phyloP scores from a whole-genome alignment of 2,113 vertebrate species.

The Vidua chalybeata region DNA sequence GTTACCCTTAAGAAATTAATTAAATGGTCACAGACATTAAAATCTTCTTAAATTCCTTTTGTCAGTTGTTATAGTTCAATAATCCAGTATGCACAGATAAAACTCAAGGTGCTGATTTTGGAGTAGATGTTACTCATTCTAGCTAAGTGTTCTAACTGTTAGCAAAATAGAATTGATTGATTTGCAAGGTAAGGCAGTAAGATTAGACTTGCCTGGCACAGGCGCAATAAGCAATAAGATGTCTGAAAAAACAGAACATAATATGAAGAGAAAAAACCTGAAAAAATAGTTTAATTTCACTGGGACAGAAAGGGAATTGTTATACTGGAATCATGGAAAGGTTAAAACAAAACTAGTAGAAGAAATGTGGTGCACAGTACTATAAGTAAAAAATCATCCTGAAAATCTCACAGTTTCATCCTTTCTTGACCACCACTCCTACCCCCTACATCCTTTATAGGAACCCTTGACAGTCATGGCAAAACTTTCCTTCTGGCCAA shows the following conservation, averaged over 20 bases:
- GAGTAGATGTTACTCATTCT: background rate
- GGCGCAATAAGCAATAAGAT: background rate
- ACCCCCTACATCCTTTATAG: background rate
- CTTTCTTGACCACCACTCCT: background rate
- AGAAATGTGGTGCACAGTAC: background rate
- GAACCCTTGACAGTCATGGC: background rate
- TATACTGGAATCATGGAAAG: background rate
- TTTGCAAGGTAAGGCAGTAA: background rate
- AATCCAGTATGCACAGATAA: background rate
- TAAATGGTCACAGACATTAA: background rate
- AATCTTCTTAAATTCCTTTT: background rate
- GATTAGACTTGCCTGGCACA: background rate
- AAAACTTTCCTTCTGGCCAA: conserved; percentile 20
- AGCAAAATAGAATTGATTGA: background rate
- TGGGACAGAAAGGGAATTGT: background rate
- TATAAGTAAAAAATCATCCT: background rate
- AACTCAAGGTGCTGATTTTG: background rate
- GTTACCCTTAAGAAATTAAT: background rate
- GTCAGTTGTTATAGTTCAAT: background rate
- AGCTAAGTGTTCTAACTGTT: background rate
- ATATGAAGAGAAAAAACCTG: background rate
- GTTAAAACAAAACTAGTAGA: background rate
- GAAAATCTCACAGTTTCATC: background rate
- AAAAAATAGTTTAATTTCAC: background rate
- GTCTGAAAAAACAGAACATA: background rate